Conservation (phyloP, 2,113 vertebrate genomes). For the Rhinogobius similis region DNA sequence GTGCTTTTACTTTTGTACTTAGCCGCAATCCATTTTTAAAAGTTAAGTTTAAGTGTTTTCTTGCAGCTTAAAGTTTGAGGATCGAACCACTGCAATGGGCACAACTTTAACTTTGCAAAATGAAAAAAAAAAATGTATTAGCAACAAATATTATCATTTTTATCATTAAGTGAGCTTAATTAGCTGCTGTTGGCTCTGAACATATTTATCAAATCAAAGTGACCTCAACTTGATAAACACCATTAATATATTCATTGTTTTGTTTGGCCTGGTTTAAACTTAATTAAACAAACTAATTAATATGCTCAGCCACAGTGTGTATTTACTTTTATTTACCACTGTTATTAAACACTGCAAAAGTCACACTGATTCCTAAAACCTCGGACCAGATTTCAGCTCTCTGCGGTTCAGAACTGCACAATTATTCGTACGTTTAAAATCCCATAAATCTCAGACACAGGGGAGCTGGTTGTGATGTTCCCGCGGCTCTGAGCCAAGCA, state of each 20-base stretch:
- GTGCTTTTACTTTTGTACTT: too few relatives aligned
- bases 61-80: too few relatives aligned
- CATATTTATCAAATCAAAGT: background rate
- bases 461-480: slow-evolving; percentile 23
- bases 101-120: too few relatives aligned
- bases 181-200: background rate
- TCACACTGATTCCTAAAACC: slow-evolving; percentile 16
- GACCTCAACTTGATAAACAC: slow-evolving; percentile 2
- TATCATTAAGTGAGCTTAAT: background rate
- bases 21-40: too few relatives aligned
- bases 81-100: too few relatives aligned
- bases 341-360: background rate
- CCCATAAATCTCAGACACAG: slow-evolving; percentile 20
- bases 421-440: slow-evolving; percentile 9
- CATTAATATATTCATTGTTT: background rate
- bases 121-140: too few relatives aligned
- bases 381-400: slow-evolving; percentile 14
- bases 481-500: slow-evolving; percentile 37
- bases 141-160: too few relatives aligned
- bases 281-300: slow-evolving; percentile 1
- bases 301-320: background rate
- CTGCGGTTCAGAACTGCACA: background rate
- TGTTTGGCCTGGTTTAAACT: background rate
- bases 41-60: too few relatives aligned
- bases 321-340: background rate